Base-by-base conservation (phyloP, 2,888 invertebrate genomes). In the Machimus atricapillus region DNA sequence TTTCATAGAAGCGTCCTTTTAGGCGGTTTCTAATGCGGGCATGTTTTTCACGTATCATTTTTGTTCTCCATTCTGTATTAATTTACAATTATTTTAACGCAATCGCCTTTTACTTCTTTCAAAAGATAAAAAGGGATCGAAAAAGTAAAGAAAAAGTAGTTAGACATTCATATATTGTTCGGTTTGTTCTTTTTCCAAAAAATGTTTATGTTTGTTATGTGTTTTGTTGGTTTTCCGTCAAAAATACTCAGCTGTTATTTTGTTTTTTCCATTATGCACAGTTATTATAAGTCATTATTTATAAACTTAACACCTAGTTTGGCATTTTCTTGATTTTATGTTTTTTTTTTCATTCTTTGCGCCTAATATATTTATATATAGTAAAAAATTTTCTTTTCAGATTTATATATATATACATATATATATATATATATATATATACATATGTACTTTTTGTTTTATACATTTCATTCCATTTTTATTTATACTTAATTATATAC, bases 291-390 rank as follows among this genome's bases (percentile, higher is more conserved):
- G 82, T 58, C 34, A 81, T 34, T 82, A 82, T 82, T 82, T 81
- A 52, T 82, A 82, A 82, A 58, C 82, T 82, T 82, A 58, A 82
- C 23, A 82, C 82, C 82, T 82, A 82, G 82, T 82, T 82, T 82
- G 82, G 82, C 82, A 82, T 82, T 82, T 82, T 82, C 82, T 58
- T 81, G 52, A 81, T 58, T 82, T 79, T 40, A 40, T 43, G 19
- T 77, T 52, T 37, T 81, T 81, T 79, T 81, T 81, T 52, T 56
- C n/a, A 43, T 81, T 82, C 23, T 66, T 66, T 7, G 23, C 66
- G 66, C 66, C 66, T 66, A 66, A 66, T 82, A 82, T 82, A 82
- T 81, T 40, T 16, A 81, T 81, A 81, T 82, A 82, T 82, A 82
- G 82, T 82, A 82, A 82, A 82, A 82, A 82, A 82, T 66, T 82